phyloP scores from a whole-genome alignment of 64 coral and sea anemone species.

The Actinia equina region DNA sequence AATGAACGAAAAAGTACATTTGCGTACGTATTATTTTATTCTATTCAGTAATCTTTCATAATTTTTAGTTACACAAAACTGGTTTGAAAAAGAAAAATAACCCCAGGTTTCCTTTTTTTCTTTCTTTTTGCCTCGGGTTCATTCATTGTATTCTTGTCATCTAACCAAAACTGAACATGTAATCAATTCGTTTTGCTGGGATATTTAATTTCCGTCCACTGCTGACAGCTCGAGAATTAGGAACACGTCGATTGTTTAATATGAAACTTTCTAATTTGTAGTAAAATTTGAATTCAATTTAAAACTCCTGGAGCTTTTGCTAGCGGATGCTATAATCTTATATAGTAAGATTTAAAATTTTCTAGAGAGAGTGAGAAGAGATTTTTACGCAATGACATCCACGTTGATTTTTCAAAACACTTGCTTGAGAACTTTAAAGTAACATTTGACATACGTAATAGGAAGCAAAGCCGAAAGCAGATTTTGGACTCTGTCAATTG shows the following conservation, averaged over 20 bases:
- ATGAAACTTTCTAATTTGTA: not conserved
- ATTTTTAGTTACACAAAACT: not conserved
- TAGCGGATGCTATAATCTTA: not conserved
- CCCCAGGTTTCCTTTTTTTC: not conserved
- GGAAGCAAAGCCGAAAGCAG: not conserved
- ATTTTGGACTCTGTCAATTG: not conserved
- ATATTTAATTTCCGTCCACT: conserved; percentile 5
- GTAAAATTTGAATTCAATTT: not conserved
- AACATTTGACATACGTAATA: conserved; percentile 1
- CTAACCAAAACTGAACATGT: not conserved
- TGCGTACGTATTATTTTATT: not conserved
- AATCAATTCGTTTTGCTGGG: not conserved
- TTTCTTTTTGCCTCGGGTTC: too few relatives aligned
- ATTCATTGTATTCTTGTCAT: not conserved
- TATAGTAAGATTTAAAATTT: not conserved
- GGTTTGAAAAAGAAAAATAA: too few relatives aligned
- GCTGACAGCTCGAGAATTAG: not conserved
- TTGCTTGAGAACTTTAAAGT: not conserved
- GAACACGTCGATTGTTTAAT: conserved; percentile 10
- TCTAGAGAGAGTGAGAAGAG: too few relatives aligned
- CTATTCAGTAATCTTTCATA: too few relatives aligned
- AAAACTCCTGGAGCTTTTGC: not conserved
- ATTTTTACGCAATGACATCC: not conserved
- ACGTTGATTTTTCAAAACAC: not conserved
- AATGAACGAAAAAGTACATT: not conserved